These are phyloP conservation scores for Boulengerochromis microlepis DNA, from an alignment of 2,113 vertebrate species.

Conservation along the genomic window DNA sequence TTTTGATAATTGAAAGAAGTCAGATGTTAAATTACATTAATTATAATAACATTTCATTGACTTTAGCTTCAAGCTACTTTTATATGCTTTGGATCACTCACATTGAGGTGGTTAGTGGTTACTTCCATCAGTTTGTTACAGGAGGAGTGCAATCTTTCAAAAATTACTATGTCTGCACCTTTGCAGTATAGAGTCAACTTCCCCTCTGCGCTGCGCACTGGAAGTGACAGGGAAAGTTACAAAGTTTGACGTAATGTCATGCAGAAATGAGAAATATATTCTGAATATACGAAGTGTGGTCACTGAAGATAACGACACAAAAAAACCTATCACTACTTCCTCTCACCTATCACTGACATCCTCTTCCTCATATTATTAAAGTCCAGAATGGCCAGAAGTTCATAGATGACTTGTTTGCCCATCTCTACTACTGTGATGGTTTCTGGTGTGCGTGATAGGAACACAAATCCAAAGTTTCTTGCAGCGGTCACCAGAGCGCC, in stretches of 20 bases:
- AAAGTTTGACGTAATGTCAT: background rate
- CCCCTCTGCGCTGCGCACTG: constrained; percentile 80
- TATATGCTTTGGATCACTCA: constrained; percentile 61
- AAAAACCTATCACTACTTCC: no score
- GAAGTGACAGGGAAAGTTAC: background rate
- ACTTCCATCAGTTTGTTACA: constrained; percentile 71
- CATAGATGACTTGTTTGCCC: constrained; percentile 75
- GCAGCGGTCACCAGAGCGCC: constrained; percentile 92
- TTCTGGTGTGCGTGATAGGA: constrained; percentile 82
- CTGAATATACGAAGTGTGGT: accelerated
- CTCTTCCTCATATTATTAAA: constrained; percentile 90
- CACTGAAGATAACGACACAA: no score
- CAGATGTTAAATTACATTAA: no score
- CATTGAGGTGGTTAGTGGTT: constrained; percentile 84
- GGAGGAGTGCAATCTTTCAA: constrained; percentile 78
- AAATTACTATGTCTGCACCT: constrained; percentile 90
- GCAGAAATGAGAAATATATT: accelerated
- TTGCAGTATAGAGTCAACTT: constrained; percentile 85
- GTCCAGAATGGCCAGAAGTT: constrained; percentile 88
- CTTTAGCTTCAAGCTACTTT: background rate
- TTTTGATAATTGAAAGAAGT: background rate
- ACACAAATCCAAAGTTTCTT: constrained; percentile 92
- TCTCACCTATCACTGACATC: constrained; percentile 79
- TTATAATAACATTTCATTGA: no score
- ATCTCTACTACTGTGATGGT: constrained; percentile 82